Conservation (phyloP, 2,797 vertebrate species). For the Sandelia bainsii region DNA sequence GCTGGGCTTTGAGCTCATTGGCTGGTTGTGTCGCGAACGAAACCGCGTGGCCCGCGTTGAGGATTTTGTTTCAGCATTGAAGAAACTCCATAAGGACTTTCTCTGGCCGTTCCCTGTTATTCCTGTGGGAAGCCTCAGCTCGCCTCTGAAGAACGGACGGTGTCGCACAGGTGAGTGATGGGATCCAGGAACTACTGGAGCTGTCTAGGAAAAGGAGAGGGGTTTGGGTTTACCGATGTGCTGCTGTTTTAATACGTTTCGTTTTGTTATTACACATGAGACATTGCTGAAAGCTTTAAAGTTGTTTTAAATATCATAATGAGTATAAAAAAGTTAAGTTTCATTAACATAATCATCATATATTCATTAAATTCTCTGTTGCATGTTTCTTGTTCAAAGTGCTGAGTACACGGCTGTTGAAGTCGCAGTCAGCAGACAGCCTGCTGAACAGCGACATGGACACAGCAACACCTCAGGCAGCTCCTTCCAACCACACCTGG, state of each 20-base stretch:
- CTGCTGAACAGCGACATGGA: constrained; percentile 92
- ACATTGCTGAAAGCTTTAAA: neutral
- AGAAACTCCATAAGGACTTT: constrained; percentile 95
- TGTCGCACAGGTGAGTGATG: constrained; percentile 88
- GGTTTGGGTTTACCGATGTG: neutral
- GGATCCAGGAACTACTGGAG: neutral
- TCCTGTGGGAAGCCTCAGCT: constrained; percentile 89
- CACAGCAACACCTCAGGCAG: constrained; percentile 77
- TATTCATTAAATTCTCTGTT: neutral
- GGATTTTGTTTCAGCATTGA: constrained; percentile 94
- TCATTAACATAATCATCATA: too few relatives aligned
- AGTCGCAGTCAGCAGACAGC: constrained; percentile 93
- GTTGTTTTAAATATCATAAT: too few relatives aligned
- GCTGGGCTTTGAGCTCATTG: constrained; percentile 95
- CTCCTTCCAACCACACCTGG: constrained; percentile 89
- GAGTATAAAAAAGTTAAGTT: too few relatives aligned
- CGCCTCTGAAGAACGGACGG: constrained; percentile 94
- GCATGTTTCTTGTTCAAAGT: constrained; percentile 64
- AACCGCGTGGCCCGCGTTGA: constrained; percentile 93
- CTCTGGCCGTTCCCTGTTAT: constrained; percentile 97
- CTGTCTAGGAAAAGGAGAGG: too few relatives aligned
- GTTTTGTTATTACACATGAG: neutral
- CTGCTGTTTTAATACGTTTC: neutral
- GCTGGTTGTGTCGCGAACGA: constrained; percentile 95
- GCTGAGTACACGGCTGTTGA: constrained; percentile 89